Conservation (phyloP, 2,113 vertebrate genomes). For the Motacilla tschutschensis region DNA sequence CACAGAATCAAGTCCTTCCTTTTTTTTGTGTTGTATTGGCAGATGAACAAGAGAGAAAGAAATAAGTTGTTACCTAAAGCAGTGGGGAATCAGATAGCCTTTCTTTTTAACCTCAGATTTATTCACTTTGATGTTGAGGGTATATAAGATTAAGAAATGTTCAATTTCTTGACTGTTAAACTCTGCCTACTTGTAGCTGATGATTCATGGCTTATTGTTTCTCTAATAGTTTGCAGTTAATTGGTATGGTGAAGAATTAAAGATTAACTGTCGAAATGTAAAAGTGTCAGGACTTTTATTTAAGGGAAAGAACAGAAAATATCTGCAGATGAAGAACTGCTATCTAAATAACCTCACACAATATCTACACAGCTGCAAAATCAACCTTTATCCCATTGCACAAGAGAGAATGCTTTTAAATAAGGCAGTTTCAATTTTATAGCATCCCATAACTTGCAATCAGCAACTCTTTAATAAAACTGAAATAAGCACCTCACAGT, state of each 20-base stretch:
- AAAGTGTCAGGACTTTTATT: background rate
- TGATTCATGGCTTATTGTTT: slow-evolving; percentile 52
- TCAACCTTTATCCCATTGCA: background rate
- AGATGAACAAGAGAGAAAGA: background rate
- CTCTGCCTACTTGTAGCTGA: slow-evolving; percentile 28
- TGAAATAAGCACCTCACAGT: slow-evolving; percentile 50
- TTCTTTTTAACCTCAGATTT: slow-evolving; percentile 53
- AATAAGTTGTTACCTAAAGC: background rate
- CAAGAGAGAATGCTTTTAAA: slow-evolving; percentile 44
- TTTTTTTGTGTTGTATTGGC: background rate
- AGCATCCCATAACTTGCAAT: slow-evolving; percentile 47
- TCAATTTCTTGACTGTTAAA: slow-evolving; percentile 35
- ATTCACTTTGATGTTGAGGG: slow-evolving; percentile 33
- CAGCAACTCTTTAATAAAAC: slow-evolving; percentile 62
- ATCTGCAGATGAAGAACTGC: slow-evolving; percentile 18
- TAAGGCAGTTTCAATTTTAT: slow-evolving; percentile 55
- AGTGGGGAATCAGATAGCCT: background rate
- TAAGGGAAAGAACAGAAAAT: background rate
- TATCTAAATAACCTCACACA: slow-evolving; percentile 19
- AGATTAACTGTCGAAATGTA: slow-evolving; percentile 48
- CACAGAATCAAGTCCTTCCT: background rate
- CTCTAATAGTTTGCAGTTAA: slow-evolving; percentile 36
- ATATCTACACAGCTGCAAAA: slow-evolving; percentile 9
- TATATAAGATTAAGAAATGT: slow-evolving; percentile 48
- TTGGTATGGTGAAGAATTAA: slow-evolving; percentile 38